These are phyloP conservation scores for Incurvaria masculella DNA, from an alignment of 2,888 invertebrate genomes.

Conservation along the genomic window DNA sequence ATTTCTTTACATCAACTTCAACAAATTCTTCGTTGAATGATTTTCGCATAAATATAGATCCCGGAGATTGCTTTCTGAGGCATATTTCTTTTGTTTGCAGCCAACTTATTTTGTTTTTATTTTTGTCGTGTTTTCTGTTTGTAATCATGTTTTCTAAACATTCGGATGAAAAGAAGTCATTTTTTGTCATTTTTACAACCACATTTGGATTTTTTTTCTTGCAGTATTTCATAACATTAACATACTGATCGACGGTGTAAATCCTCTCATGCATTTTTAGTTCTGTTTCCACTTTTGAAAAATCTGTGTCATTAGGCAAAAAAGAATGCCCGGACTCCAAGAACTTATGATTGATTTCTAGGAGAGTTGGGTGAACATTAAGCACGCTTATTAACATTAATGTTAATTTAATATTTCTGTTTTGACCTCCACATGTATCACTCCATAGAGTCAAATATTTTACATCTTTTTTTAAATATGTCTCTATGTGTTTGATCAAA, in stretches of 20 bases:
- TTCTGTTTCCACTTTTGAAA: constrained; percentile 10
- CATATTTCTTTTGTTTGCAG: constrained; percentile 12
- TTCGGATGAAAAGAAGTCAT: constrained; percentile 7
- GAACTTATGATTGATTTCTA: constrained; percentile 13
- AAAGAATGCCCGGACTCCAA: constrained; percentile 14
- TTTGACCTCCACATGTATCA: constrained; percentile 18
- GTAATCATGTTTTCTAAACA: constrained; percentile 2
- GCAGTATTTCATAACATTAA: constrained; percentile 9
- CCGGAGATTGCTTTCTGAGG: constrained; percentile 1
- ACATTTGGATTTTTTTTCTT: constrained; percentile 9
- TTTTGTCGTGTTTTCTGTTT: constrained; percentile 1
- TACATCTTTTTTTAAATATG: constrained; percentile 2
- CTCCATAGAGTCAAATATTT: constrained; percentile 10
- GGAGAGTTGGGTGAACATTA: constrained; percentile 13
- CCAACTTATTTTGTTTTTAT: constrained; percentile 8
- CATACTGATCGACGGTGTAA: constrained; percentile 12
- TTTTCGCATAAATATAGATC: no score
- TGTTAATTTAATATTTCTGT: constrained; percentile 17
- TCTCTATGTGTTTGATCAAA: constrained; percentile 8
- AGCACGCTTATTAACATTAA: constrained; percentile 17
- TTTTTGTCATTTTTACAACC: constrained; percentile 8
- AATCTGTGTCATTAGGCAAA: constrained; percentile 14
- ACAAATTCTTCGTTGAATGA: no score
- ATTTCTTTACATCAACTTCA: no score
- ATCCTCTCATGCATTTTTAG: constrained; percentile 10